phyloP scores from a whole-genome alignment of 2,888 invertebrate genomes.

The Escarpia spicata region DNA sequence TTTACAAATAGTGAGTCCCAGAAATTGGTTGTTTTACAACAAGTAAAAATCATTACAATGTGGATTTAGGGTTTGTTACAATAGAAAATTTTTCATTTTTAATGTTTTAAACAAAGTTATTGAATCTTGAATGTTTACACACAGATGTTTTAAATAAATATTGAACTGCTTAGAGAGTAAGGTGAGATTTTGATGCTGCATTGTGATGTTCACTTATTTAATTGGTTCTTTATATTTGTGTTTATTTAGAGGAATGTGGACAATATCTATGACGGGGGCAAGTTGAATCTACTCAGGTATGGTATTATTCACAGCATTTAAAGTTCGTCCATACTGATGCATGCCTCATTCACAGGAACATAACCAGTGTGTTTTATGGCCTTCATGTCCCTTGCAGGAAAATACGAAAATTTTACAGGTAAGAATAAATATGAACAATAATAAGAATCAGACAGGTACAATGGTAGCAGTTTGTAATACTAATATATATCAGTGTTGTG shows the following conservation, averaged over 20 bases:
- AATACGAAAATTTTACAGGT: background rate
- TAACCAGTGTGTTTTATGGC: too few relatives aligned
- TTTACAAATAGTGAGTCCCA: background rate
- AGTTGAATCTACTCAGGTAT: conserved; percentile 53
- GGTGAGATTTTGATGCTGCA: background rate
- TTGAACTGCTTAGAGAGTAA: background rate
- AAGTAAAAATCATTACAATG: background rate
- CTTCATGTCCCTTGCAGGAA: background rate
- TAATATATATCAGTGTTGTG: background rate
- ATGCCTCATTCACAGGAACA: too few relatives aligned
- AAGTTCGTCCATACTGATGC: background rate
- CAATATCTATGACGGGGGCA: conserved; percentile 58
- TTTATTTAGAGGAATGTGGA: conserved; percentile 53
- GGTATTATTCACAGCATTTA: conserved; percentile 20
- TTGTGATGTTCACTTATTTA: background rate
- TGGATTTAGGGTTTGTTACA: background rate
- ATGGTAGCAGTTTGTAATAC: background rate
- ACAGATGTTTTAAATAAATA: too few relatives aligned
- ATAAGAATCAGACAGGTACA: conserved; percentile 5
- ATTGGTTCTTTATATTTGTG: conserved; percentile 20
- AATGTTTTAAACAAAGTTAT: background rate
- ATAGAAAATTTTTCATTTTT: background rate
- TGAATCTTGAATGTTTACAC: too few relatives aligned
- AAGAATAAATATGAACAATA: background rate
- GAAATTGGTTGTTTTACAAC: background rate